phyloP scores from a whole-genome alignment of 2,797 vertebrate genomes.

The Tarsius wallacei region DNA sequence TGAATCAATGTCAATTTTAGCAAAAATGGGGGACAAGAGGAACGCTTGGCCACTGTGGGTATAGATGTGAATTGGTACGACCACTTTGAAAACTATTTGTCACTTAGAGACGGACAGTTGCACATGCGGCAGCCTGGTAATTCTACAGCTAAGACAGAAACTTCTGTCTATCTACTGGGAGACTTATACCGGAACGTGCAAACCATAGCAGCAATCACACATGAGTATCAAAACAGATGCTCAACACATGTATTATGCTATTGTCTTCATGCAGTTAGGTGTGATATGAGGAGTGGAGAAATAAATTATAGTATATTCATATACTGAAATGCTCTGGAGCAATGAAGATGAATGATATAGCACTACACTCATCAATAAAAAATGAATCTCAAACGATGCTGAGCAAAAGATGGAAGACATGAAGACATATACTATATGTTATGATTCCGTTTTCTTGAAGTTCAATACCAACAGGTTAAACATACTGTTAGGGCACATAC shows the following conservation, averaged over 20 bases:
- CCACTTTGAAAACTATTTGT: not conserved
- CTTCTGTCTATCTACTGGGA: not conserved
- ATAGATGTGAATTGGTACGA: not conserved
- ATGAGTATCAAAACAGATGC: not conserved
- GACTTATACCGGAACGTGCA: not conserved
- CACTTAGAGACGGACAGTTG: not conserved
- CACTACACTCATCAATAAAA: not conserved
- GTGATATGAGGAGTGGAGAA: not conserved
- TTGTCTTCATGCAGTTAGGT: not conserved
- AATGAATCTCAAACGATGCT: not conserved
- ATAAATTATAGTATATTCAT: not conserved
- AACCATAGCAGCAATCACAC: not conserved
- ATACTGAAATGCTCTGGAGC: not conserved
- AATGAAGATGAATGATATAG: not conserved
- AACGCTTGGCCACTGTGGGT: not conserved
- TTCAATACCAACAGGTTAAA: not conserved
- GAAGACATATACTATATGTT: not conserved
- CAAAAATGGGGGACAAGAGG: not conserved
- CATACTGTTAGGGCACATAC: not conserved
- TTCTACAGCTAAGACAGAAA: slow-evolving; percentile 14
- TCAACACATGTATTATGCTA: not conserved
- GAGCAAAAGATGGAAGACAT: not conserved
- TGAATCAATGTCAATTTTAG: not conserved
- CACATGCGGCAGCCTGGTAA: not conserved
- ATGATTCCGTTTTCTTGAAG: not conserved